Conservation (phyloP, 2,113 vertebrate species). For the Ahaetulla prasina region DNA sequence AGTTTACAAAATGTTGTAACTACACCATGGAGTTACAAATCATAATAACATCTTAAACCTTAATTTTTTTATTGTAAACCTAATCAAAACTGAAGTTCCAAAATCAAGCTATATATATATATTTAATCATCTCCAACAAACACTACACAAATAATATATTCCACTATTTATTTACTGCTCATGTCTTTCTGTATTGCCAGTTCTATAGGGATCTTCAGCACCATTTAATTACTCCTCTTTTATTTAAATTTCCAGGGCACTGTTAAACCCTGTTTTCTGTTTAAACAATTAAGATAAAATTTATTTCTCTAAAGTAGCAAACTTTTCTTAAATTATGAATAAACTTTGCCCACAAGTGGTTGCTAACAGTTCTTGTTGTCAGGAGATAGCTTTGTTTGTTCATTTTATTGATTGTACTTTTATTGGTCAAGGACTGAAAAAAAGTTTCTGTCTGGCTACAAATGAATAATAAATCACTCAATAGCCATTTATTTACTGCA, state of each 20-base stretch:
- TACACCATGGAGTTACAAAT: background rate
- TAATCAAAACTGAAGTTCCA: background rate
- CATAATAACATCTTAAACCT: background rate
- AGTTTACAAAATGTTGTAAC: background rate
- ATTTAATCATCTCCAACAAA: slow-evolving; percentile 48
- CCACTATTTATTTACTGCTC: slow-evolving; percentile 85
- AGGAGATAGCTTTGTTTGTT: background rate
- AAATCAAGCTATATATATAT: slow-evolving; percentile 31
- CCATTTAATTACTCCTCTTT: background rate
- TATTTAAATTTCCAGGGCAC: background rate
- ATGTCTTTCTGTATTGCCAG: background rate
- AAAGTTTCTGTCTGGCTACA: background rate
- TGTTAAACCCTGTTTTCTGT: background rate
- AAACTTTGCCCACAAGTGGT: background rate
- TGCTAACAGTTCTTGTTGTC: background rate
- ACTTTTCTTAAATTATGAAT: background rate
- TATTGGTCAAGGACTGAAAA: background rate
- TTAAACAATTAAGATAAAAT: background rate
- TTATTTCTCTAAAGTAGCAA: background rate
- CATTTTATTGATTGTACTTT: background rate
- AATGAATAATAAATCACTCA: background rate
- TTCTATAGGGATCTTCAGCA: background rate
- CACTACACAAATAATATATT: slow-evolving; percentile 72
- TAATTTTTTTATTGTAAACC: background rate
- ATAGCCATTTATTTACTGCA: slow-evolving; percentile 82